These are phyloP conservation scores for Cryptocheilus praepositus DNA, from an alignment of 2,888 invertebrate genomes.

Conservation along the genomic window DNA sequence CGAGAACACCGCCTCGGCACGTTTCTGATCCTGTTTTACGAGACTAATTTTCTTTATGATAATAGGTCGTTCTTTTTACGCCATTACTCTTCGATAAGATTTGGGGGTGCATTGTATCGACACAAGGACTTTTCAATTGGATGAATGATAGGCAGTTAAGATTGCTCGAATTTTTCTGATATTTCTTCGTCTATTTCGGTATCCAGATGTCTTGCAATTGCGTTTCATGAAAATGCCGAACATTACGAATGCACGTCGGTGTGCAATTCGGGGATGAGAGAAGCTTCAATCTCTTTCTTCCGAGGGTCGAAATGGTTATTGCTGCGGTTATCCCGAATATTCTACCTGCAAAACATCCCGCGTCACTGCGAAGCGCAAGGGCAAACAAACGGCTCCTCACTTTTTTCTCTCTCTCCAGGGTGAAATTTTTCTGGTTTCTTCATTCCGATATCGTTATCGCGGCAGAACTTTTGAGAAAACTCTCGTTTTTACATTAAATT, in stretches of 20 bases:
- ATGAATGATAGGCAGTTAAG: too few species aligned
- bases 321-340: constrained; percentile 51
- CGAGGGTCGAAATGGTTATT: constrained; percentile 54
- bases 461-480: too few species aligned
- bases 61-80: background rate
- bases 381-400: constrained; percentile 26
- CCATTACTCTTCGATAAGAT: constrained; percentile 27
- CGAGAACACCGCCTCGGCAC: too few species aligned
- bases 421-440: constrained; percentile 26
- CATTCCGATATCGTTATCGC: constrained; percentile 24
- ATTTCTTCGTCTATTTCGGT: too few species aligned
- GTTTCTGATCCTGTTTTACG: too few species aligned
- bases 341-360: constrained; percentile 34
- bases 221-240: too few species aligned
- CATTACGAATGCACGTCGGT: constrained; percentile 6
- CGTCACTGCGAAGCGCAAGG: constrained; percentile 37
- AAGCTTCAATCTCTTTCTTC: constrained; percentile 42
- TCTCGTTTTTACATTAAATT: too few species aligned
- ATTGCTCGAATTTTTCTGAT: too few species aligned
- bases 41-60: constrained; percentile 1
- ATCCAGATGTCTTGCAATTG: too few species aligned
- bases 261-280: constrained; percentile 39
- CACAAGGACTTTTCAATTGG: too few species aligned
- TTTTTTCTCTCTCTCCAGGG: constrained; percentile 11
- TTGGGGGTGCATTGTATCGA: background rate